phyloP scores from a whole-genome alignment of 2,113 vertebrate genomes.

The Cyprinus carpio region DNA sequence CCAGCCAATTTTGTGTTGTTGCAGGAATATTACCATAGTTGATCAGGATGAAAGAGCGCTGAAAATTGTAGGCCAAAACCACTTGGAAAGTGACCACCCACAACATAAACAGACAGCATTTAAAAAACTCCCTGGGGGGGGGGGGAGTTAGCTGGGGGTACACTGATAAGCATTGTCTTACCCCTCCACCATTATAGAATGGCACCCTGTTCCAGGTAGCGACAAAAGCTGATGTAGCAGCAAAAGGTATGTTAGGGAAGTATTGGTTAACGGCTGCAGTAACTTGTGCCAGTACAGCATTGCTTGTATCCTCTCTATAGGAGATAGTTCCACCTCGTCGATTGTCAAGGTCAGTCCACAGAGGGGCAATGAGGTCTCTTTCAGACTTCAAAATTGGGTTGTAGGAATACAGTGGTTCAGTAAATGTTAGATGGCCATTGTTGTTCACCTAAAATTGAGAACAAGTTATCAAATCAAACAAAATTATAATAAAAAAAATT shows the following conservation, averaged over 20 bases:
- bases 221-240: neutral
- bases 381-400: neutral
- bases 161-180: neutral
- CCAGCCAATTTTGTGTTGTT: neutral
- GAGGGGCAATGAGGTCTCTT: neutral
- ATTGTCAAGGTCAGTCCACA: constrained; percentile 22
- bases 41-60: neutral
- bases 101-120: neutral
- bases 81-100: neutral
- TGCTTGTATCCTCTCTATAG: neutral
- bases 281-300: neutral
- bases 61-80: neutral
- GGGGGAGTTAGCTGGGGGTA: no score
- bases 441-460: constrained; percentile 15
- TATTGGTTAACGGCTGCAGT: neutral
- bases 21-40: neutral
- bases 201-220: constrained; percentile 12
- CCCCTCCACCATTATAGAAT: neutral
- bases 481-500: no score
- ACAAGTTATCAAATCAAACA: no score
- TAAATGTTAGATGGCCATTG: constrained; percentile 3
- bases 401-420: neutral
- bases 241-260: neutral
- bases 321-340: neutral
- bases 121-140: neutral